phyloP scores from a whole-genome alignment of 2,888 invertebrate species.

The Melitaea athalia region DNA sequence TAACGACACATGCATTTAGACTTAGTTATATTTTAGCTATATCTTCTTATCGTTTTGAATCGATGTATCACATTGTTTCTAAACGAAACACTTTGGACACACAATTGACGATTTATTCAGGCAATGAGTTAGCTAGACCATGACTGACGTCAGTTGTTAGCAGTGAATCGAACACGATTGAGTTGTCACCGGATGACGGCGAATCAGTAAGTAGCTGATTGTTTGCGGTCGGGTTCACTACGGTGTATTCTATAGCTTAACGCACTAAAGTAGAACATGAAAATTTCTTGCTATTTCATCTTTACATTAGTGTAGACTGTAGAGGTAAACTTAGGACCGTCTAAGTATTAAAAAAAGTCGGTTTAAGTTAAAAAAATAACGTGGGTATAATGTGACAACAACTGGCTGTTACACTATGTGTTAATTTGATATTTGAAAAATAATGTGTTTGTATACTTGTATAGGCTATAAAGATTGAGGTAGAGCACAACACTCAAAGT shows the following conservation, averaged over 20 bases:
- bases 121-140: neutral
- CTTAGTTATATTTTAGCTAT: neutral
- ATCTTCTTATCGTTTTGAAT: neutral
- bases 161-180: slow-evolving; percentile 7
- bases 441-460: no score
- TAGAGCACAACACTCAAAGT: no score
- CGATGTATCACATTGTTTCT: no score
- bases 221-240: neutral
- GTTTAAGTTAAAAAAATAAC: no score
- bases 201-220: neutral
- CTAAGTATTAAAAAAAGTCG: no score
- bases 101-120: neutral
- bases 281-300: no score
- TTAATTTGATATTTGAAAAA: no score
- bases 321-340: no score
- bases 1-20: neutral
- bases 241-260: neutral
- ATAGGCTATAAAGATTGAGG: no score
- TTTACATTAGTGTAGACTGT: no score
- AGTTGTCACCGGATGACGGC: slow-evolving; percentile 1
- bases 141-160: neutral
- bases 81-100: neutral
- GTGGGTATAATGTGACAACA: no score
- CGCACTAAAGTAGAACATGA: neutral
- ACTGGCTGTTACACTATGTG: no score